Base-by-base conservation (phyloP, 2,113 vertebrate genomes). In the Elaphurus davidianus region DNA sequence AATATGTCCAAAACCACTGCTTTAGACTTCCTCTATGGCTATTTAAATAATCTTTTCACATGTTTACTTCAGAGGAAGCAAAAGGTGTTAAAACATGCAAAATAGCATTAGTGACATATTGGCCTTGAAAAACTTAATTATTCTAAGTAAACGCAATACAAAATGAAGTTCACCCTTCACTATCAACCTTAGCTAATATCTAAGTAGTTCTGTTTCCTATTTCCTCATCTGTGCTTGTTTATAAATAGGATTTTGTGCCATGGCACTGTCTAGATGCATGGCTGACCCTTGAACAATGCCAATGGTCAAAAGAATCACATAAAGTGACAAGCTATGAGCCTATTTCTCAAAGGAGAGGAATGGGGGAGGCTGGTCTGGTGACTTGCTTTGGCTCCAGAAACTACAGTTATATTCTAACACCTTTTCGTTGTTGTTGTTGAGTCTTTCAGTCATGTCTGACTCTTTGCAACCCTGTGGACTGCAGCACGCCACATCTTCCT, bases 161-260 rank as follows among this genome's bases (percentile, higher is more conserved):
- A 92, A 87, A 74, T n/a, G 50, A 92, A 96, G 27, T 28, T 47
- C 4, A 94, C 16, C 19, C 30, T 94, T 87, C 78, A 82, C 28
- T 83, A 82, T 47, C 4, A 74, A 36, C 33, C 23, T 93, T 81
- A 76, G 36, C 12, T 95, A 59, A 71, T 21, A 81, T 25, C 10
- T 21, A 57, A 59, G 27, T 6, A 59, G 27, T 16, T 96, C 96
- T 97, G 2, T 62, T 93, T 97, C n/a, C 95, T 98, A 97, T 60
- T 78, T 96, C 93, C 92, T 94, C 43, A 81, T 12, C 2, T 85
- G 30, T 84, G 50, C 7, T 33, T 98, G 97, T 98, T 95, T 98
- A 90, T 91, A 96, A 96, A 91, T 25, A 93, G 43, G 88, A 90
- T 86, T 98, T 92, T 98, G 59, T 96, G 94, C 74, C 64, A 78